Evolutionary conservation across 2,113 vertebrate genomes (phyloP).

Genomic region (Rana temporaria): DNA sequence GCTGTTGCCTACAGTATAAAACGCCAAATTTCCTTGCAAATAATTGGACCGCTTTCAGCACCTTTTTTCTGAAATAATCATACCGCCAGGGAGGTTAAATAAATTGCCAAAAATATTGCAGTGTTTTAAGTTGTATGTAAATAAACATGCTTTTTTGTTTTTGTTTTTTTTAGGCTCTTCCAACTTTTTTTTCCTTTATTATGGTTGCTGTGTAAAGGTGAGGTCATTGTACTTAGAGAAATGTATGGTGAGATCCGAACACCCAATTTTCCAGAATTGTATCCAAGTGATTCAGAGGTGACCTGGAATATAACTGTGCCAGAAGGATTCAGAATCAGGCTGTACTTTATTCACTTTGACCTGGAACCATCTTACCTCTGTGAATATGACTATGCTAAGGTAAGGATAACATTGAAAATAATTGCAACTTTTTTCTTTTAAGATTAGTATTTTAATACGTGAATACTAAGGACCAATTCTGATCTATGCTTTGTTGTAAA

Average conservation of each 20-base stretch:
- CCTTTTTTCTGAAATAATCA: no score
- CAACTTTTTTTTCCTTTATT: constrained; percentile 68
- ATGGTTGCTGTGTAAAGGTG: constrained; percentile 58
- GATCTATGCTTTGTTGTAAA: no score
- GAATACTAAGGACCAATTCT: no score
- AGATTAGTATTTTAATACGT: no score
- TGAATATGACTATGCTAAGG: constrained; percentile 95
- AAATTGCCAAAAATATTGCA: no score
- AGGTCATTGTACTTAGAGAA: constrained; percentile 69
- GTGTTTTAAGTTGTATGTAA: no score
- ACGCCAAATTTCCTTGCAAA: no score
- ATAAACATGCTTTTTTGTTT: not conserved
- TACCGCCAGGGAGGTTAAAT: no score
- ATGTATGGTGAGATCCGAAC: constrained; percentile 89
- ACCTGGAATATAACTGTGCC: constrained; percentile 90
- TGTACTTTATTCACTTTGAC: constrained; percentile 96
- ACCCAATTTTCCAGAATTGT: constrained; percentile 88
- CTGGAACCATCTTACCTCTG: constrained; percentile 95
- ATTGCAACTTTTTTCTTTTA: no score
- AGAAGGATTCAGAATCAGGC: constrained; percentile 80
- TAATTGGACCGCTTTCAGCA: no score
- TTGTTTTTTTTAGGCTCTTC: constrained; percentile 68
- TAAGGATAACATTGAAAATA: constrained; percentile 65
- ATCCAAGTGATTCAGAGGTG: constrained; percentile 80
- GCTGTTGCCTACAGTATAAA: no score